These are phyloP conservation scores for Plagodis dolabraria DNA, from an alignment of 2,888 invertebrate species.

Conservation along the genomic window DNA sequence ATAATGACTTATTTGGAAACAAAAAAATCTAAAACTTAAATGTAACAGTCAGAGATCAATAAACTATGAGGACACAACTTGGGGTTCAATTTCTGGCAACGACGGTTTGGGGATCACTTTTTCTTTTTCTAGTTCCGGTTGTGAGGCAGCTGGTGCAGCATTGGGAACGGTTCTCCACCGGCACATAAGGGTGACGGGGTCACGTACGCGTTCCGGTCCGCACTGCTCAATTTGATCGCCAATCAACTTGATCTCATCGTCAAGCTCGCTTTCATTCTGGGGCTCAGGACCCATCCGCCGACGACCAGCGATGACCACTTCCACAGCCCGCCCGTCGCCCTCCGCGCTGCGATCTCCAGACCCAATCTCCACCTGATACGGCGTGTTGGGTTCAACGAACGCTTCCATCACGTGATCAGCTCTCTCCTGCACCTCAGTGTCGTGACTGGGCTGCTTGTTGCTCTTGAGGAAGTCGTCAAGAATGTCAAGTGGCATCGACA, in stretches of 20 bases:
- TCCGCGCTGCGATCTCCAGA: slow-evolving; percentile 51
- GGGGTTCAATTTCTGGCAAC: slow-evolving; percentile 39
- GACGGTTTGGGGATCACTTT: slow-evolving; percentile 30
- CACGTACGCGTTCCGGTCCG: slow-evolving; percentile 88
- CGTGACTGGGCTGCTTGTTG: slow-evolving; percentile 35
- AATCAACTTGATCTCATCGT: slow-evolving; percentile 83
- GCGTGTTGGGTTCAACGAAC: slow-evolving; percentile 88
- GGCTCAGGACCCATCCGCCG: slow-evolving; percentile 56
- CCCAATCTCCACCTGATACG: slow-evolving; percentile 88
- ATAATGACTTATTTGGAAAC: slow-evolving; percentile 40
- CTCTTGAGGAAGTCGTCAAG: slow-evolving; percentile 41
- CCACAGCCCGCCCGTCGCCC: slow-evolving; percentile 60
- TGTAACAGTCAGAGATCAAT: slow-evolving; percentile 51
- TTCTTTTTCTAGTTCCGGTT: slow-evolving; percentile 10
- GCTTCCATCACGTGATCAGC: slow-evolving; percentile 73
- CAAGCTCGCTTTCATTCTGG: slow-evolving; percentile 40
- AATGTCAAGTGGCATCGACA: slow-evolving; percentile 46
- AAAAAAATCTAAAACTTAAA: slow-evolving; percentile 51
- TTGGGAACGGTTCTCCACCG: slow-evolving; percentile 36
- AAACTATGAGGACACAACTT: slow-evolving; percentile 60
- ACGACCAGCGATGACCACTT: slow-evolving; percentile 71
- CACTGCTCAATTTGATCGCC: slow-evolving; percentile 89
- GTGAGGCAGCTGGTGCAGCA: background rate
- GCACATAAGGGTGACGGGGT: slow-evolving; percentile 87
- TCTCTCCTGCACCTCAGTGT: slow-evolving; percentile 61